These are phyloP conservation scores for Echeneis naucrates DNA, from an alignment of 2,797 vertebrate species.

Conservation along the genomic window DNA sequence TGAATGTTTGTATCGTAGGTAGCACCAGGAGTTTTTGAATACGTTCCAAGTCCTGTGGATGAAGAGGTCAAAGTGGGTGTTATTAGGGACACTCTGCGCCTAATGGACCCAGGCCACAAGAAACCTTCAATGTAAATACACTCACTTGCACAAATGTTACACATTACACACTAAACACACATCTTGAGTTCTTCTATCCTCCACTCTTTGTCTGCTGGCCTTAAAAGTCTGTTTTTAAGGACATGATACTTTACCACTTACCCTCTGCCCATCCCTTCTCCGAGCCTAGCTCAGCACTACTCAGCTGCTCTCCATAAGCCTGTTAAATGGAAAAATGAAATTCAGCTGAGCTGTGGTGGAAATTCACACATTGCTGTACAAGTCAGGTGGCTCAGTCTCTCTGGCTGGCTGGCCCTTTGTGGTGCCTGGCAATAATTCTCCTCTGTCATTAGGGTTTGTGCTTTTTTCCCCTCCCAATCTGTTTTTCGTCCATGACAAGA, in stretches of 20 bases:
- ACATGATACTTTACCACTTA: slow-evolving; percentile 47
- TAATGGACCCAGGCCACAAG: slow-evolving; percentile 90
- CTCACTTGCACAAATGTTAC: slow-evolving; percentile 5
- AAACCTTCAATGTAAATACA: slow-evolving; percentile 84
- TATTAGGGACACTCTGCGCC: slow-evolving; percentile 94
- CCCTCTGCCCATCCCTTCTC: slow-evolving; percentile 39
- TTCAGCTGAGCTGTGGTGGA: slow-evolving; percentile 67
- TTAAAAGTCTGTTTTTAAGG: slow-evolving; percentile 41
- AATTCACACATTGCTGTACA: slow-evolving; percentile 68
- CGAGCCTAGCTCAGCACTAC: slow-evolving; percentile 35
- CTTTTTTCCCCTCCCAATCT: slow-evolving; percentile 19
- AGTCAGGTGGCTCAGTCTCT: slow-evolving; percentile 50
- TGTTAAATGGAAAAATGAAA: slow-evolving; percentile 80
- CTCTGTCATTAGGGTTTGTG: slow-evolving; percentile 18
- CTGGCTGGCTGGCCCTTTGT: slow-evolving; percentile 38
- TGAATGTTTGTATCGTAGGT: slow-evolving; percentile 80
- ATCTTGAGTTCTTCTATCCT: slow-evolving; percentile 6
- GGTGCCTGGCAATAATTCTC: slow-evolving; percentile 49
- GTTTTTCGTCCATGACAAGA: slow-evolving; percentile 58
- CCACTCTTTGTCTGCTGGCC: slow-evolving; percentile 21
- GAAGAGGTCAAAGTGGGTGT: slow-evolving; percentile 96
- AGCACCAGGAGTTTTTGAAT: slow-evolving; percentile 93
- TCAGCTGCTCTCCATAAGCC: slow-evolving; percentile 70
- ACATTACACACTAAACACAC: slow-evolving; percentile 8
- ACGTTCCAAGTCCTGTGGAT: slow-evolving; percentile 94